Evolutionary conservation across 2,797 vertebrate species (phyloP).

Genomic region (Neomorphus geoffroyi): DNA sequence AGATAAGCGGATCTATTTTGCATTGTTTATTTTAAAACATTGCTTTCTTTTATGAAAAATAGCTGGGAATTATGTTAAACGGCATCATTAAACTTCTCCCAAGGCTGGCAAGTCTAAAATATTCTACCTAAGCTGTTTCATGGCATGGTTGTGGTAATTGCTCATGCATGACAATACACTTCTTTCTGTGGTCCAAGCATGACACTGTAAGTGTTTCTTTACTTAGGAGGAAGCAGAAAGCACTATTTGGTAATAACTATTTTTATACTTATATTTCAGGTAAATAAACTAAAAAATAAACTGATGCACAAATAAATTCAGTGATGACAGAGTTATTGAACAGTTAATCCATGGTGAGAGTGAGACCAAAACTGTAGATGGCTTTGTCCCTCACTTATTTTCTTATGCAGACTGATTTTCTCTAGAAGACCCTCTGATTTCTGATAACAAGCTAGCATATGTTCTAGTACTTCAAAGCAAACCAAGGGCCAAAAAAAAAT

Average conservation of each 20-base stretch:
- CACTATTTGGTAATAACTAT: not conserved
- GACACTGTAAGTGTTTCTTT: not conserved
- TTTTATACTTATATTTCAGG: not conserved
- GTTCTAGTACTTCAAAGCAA: slow-evolving; percentile 56
- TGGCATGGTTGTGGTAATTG: not conserved
- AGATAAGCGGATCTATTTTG: not conserved
- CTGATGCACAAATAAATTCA: not conserved
- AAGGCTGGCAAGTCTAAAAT: not conserved
- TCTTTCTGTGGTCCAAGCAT: not conserved
- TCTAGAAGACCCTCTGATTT: slow-evolving; percentile 35
- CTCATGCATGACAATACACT: accelerated
- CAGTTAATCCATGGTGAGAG: not conserved
- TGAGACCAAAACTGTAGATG: not conserved
- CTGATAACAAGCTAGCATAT: slow-evolving; percentile 14
- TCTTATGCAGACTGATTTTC: slow-evolving; percentile 7
- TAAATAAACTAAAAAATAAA: not conserved
- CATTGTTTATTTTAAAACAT: not conserved
- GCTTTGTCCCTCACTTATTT: not conserved
- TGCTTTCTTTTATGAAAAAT: not conserved
- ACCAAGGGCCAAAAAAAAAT: slow-evolving; percentile 2
- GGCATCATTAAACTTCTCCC: not conserved
- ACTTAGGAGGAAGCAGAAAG: not conserved
- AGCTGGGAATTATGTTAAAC: not conserved
- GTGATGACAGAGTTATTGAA: not conserved
- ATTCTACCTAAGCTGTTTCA: not conserved